phyloP scores from a whole-genome alignment of 2,888 invertebrate species.

The Cabera pusaria region DNA sequence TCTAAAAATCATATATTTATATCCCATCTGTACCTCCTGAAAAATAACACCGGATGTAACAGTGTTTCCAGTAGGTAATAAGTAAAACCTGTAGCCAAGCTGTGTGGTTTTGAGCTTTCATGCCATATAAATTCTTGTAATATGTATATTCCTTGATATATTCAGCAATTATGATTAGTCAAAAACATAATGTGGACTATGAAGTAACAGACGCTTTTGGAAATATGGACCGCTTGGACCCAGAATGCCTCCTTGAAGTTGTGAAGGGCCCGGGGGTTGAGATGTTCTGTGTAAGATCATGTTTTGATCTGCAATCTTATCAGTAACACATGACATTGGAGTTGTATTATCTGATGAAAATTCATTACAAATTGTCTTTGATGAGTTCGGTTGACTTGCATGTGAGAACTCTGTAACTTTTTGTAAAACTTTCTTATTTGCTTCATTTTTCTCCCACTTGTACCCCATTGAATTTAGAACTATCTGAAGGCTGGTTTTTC shows the following conservation, averaged over 20 bases:
- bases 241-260: slow-evolving; percentile 1
- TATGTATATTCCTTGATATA: neutral
- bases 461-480: slow-evolving; percentile 21
- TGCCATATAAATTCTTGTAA: neutral
- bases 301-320: slow-evolving; percentile 4
- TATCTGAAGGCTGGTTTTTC: slow-evolving; percentile 18
- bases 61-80: no score
- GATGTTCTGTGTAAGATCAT: neutral
- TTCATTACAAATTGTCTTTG: neutral
- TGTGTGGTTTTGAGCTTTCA: neutral
- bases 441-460: slow-evolving; percentile 20
- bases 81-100: slow-evolving; percentile 2
- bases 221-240: slow-evolving; percentile 2
- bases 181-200: slow-evolving; percentile 15
- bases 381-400: no score
- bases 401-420: slow-evolving; percentile 5
- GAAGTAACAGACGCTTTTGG: slow-evolving; percentile 13
- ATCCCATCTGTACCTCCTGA: no score
- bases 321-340: neutral
- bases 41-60: no score
- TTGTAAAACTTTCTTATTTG: slow-evolving; percentile 18
- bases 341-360: neutral
- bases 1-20: no score
- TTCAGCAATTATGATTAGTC: no score
- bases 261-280: slow-evolving; percentile 3